Conservation (phyloP, 2,113 vertebrate genomes). For the Nymphicus hollandicus region DNA sequence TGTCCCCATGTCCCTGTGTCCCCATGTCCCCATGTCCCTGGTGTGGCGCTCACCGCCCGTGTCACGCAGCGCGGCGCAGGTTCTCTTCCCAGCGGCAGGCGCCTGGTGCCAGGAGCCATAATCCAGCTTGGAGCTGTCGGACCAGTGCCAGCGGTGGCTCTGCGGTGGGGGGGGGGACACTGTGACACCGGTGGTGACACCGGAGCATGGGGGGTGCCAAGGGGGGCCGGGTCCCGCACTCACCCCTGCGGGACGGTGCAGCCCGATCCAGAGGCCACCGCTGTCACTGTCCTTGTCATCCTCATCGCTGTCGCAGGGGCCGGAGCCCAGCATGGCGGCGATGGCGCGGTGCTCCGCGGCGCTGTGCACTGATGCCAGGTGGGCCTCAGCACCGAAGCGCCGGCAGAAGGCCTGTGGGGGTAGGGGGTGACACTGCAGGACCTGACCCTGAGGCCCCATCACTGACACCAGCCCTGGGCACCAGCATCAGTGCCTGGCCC, state of each 20-base stretch:
- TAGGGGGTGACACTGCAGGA: background rate
- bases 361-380: background rate
- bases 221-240: background rate
- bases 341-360: background rate
- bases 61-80: background rate
- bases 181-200: background rate
- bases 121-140: background rate
- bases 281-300: background rate
- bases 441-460: background rate
- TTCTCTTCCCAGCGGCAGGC: background rate
- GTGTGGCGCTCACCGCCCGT: background rate
- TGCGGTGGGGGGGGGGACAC: fast-evolving
- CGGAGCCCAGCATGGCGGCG: background rate
- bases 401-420: background rate
- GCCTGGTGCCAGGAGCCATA: background rate
- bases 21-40: fast-evolving
- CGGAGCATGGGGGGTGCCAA: no score
- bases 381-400: background rate
- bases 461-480: no score
- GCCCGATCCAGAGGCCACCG: background rate
- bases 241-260: background rate
- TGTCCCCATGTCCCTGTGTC: no score
- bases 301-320: background rate
- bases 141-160: background rate
- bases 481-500: no score